Conservation (phyloP, 1,140 invertebrate genomes). For the Alviniconcha marisindica region DNA sequence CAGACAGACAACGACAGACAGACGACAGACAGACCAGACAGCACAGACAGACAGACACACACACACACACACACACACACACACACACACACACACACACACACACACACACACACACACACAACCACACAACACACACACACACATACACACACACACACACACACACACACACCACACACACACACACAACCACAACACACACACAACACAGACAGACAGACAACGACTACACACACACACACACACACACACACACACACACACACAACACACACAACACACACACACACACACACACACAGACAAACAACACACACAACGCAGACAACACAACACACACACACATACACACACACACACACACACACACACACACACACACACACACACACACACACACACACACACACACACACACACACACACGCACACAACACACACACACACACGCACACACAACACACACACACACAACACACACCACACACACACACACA, state of each 20-base stretch:
- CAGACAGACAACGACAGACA: background rate
- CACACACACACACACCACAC: too few species aligned
- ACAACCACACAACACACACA: too few species aligned
- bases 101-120: background rate
- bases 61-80: conserved; percentile 32
- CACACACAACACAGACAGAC: too few species aligned
- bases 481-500: background rate
- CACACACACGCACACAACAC: background rate
- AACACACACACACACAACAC: conserved; percentile 16
- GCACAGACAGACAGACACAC: background rate
- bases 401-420: background rate
- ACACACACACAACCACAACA: too few species aligned
- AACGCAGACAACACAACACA: too few species aligned
- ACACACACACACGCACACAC: conserved; percentile 14
- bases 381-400: background rate
- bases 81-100: background rate
- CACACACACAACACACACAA: too few species aligned
- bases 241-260: too few species aligned
- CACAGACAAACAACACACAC: too few species aligned
- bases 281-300: too few species aligned
- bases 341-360: background rate
- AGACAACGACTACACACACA: too few species aligned
- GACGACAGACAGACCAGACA: too few species aligned
- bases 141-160: too few species aligned
- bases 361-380: conserved; percentile 1